Evolutionary conservation across 2,888 invertebrate species (phyloP).

Genomic region (Capitulum mitella): DNA sequence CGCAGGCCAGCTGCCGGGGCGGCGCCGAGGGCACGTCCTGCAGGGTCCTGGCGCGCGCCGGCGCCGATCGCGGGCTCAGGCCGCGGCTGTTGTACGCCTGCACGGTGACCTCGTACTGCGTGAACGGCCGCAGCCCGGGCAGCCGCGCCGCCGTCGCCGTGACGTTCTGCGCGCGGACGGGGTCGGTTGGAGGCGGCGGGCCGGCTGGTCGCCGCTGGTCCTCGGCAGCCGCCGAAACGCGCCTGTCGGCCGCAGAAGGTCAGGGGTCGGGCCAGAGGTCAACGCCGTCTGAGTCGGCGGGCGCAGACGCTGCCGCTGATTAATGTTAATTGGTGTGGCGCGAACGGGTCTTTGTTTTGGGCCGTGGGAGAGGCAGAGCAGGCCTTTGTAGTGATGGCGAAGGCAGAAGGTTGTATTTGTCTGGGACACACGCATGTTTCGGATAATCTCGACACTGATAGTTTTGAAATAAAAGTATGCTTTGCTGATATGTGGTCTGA

Average conservation of each 20-base stretch:
- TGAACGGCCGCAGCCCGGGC: conserved; percentile 30
- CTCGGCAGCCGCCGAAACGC: background rate
- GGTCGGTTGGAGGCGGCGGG: background rate
- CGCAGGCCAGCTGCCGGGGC: conserved; percentile 13
- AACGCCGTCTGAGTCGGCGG: too few species aligned
- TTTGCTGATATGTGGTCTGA: too few species aligned
- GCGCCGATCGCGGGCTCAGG: conserved; percentile 34
- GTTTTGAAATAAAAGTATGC: too few species aligned
- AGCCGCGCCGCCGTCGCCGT: conserved; percentile 26
- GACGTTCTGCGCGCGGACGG: background rate
- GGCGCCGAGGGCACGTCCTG: conserved; percentile 33
- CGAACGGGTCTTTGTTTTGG: too few species aligned
- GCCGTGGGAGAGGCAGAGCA: too few species aligned
- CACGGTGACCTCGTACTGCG: conserved; percentile 32
- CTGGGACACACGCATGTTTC: too few species aligned
- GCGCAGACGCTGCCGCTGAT: too few species aligned
- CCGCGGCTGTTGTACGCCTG: conserved; percentile 35
- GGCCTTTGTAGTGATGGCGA: too few species aligned
- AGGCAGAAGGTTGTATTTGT: too few species aligned
- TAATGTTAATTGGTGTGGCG: too few species aligned
- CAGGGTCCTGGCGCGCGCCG: conserved; percentile 30
- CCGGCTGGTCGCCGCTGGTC: background rate
- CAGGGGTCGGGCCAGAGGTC: background rate
- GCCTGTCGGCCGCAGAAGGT: background rate
- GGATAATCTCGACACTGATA: too few species aligned